Percentiles rank a stretch among this genome's conserved stretches.
Evolutionary conservation across 2,888 invertebrate genomes (phyloP).

Genomic region (Cotesia congregata): DNA sequence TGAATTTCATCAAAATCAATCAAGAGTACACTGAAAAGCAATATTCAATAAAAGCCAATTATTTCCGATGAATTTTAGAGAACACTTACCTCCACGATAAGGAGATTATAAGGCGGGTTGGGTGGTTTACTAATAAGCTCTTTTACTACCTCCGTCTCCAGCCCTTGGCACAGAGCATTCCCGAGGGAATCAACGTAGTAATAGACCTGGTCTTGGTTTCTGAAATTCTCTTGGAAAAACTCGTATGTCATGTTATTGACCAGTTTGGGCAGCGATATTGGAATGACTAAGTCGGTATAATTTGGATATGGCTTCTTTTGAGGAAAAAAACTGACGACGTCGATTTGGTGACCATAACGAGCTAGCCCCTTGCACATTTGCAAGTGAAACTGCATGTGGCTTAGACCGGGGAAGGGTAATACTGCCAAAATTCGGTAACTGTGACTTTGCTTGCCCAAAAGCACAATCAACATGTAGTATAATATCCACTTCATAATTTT

Average conservation of each 20-base stretch:
- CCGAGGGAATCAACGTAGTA: constrained; percentile 42
- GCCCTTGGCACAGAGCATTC: constrained; percentile 50
- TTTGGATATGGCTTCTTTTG: constrained; percentile 45
- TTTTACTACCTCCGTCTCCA: constrained; percentile 49
- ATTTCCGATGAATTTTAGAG: too few species aligned
- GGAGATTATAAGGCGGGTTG: constrained; percentile 54
- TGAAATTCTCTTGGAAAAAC: constrained; percentile 35
- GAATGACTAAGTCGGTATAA: constrained; percentile 46
- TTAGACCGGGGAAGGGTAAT: constrained; percentile 70
- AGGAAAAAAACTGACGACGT: constrained; percentile 53
- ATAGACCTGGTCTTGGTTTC: constrained; percentile 36
- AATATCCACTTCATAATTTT: too few species aligned
- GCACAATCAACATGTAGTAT: too few species aligned
- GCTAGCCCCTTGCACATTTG: constrained; percentile 68
- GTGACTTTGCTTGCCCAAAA: neutral
- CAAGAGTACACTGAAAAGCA: too few species aligned
- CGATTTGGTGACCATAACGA: constrained; percentile 69
- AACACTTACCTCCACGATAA: too few species aligned
- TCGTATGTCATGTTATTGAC: constrained; percentile 42
- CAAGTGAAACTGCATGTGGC: constrained; percentile 70
- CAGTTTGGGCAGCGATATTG: constrained; percentile 36
- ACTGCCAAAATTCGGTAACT: constrained; percentile 60
- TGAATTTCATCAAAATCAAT: too few species aligned
- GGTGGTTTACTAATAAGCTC: constrained; percentile 53
- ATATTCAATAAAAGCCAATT: too few species aligned